phyloP scores from a whole-genome alignment of 2,113 vertebrate genomes.

The Corythaeola cristata region DNA sequence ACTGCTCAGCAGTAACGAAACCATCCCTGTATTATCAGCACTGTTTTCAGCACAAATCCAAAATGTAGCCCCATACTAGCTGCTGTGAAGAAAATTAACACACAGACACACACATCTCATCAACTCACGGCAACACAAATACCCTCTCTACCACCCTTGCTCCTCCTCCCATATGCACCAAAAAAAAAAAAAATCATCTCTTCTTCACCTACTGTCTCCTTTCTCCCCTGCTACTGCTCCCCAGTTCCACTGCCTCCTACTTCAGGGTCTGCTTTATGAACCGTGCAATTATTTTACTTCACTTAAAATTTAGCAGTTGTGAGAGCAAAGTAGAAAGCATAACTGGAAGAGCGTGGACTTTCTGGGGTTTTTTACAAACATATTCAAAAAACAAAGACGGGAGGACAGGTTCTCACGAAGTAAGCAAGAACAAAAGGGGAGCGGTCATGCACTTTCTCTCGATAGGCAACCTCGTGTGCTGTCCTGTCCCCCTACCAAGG shows the following conservation, averaged over 20 bases:
- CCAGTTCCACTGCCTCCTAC: neutral
- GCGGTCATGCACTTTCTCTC: neutral
- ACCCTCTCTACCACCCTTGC: neutral
- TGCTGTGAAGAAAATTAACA: no score
- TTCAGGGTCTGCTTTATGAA: neutral
- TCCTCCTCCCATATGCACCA: neutral
- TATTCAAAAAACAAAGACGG: neutral
- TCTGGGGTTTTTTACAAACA: neutral
- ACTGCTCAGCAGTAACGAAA: no score
- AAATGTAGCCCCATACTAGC: no score
- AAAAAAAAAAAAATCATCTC: neutral
- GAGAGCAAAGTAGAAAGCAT: neutral
- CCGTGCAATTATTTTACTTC: neutral
- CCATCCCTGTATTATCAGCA: no score
- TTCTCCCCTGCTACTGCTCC: neutral
- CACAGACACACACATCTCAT: neutral
- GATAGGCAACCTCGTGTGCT: accelerated
- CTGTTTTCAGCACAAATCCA: no score
- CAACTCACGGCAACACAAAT: neutral
- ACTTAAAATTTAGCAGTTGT: neutral
- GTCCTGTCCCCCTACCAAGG: neutral
- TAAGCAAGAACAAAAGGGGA: neutral
- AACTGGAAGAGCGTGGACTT: neutral
- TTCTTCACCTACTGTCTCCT: accelerated
- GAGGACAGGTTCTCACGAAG: neutral